Percentiles rank a stretch among this genome's conserved stretches.
Evolutionary conservation across 1,140 invertebrate species (phyloP).

Genomic region (Trachelipus rathkii): DNA sequence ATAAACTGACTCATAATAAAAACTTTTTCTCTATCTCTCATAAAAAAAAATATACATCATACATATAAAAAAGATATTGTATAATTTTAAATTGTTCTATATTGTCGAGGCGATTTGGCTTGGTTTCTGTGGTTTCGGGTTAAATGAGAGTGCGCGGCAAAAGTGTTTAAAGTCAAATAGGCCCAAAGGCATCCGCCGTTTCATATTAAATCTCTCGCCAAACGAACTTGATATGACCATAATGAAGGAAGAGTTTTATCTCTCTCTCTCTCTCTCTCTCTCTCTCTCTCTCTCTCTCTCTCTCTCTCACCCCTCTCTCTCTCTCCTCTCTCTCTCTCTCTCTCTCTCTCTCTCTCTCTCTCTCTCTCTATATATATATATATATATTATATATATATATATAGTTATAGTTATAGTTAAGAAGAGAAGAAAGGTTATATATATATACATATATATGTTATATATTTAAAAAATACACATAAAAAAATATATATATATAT

Average conservation of each 20-base stretch:
- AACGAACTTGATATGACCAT: too few species aligned
- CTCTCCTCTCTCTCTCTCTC: conserved; percentile 12
- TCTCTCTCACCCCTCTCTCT: background rate
- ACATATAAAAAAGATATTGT: background rate
- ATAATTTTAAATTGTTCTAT: conserved; percentile 2
- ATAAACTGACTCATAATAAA: background rate
- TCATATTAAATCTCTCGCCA: background rate
- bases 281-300: conserved; percentile 13
- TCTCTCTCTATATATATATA: background rate
- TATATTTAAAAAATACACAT: too few species aligned
- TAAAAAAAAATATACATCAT: too few species aligned
- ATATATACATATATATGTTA: too few species aligned
- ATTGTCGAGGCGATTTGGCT: background rate
- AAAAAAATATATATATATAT: too few species aligned
- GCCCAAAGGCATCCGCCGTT: background rate
- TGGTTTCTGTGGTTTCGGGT: background rate
- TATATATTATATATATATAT: too few species aligned
- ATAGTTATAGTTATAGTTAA: too few species aligned
- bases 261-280: conserved; percentile 1
- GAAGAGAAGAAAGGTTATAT: too few species aligned
- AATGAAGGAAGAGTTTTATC: background rate
- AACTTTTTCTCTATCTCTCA: background rate
- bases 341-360: conserved; percentile 5
- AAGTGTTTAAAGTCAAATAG: conserved; percentile 6
- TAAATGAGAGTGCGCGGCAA: background rate